These are phyloP conservation scores for Microctenopoma stevenorrisi DNA, from an alignment of 2,797 vertebrate genomes.

Conservation along the genomic window DNA sequence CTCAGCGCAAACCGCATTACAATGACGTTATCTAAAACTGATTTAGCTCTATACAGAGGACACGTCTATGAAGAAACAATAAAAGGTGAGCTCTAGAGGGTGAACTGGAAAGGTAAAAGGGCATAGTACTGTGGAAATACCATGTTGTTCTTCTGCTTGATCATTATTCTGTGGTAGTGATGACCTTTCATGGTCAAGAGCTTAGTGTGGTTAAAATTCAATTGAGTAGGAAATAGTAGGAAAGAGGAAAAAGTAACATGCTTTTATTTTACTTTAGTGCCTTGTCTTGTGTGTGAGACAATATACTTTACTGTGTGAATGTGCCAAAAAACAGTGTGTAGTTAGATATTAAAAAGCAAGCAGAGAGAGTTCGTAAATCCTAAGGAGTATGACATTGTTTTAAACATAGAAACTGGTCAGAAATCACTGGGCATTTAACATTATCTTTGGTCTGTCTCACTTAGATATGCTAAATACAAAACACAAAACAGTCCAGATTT, in stretches of 20 bases:
- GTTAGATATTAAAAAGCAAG: constrained; percentile 29
- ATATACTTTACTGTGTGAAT: constrained; percentile 13
- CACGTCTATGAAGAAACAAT: constrained; percentile 24
- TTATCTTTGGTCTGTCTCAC: constrained; percentile 3
- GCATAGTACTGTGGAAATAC: constrained; percentile 48
- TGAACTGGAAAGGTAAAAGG: constrained; percentile 39
- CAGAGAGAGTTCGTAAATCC: not conserved
- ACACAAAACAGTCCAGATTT: constrained; percentile 45
- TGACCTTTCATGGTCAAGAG: constrained; percentile 79
- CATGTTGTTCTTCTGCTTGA: constrained; percentile 55
- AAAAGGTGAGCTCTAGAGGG: constrained; percentile 12
- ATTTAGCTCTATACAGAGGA: constrained; percentile 1
- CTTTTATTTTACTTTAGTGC: constrained; percentile 63
- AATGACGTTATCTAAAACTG: constrained; percentile 5
- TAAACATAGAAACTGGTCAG: not conserved
- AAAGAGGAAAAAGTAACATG: constrained; percentile 59
- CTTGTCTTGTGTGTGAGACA: constrained; percentile 49
- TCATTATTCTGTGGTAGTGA: constrained; percentile 76
- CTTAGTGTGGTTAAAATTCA: constrained; percentile 79
- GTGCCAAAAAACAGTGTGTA: constrained; percentile 22
- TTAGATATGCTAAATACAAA: not conserved
- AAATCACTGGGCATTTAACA: not conserved
- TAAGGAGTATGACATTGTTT: constrained; percentile 5
- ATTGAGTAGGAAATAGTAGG: constrained; percentile 69
- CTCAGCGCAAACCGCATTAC: not conserved